Conservation (phyloP, 2,113 vertebrate genomes). For the Gambusia affinis region DNA sequence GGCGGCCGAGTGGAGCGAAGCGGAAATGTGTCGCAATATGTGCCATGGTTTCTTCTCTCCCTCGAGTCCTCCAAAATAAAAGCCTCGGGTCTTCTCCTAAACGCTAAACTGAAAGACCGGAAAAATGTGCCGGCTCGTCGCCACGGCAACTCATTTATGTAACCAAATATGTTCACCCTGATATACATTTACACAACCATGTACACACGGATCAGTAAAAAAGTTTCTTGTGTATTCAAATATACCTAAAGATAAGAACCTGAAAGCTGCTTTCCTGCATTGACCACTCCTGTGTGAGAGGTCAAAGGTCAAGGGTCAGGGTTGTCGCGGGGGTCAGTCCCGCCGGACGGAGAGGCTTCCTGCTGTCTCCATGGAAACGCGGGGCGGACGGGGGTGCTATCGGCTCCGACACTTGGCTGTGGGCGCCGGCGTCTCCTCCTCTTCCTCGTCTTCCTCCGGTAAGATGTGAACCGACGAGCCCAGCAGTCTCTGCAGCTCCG, state of each 20-base stretch:
- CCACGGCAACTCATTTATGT: slow-evolving; percentile 71
- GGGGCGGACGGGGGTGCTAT: slow-evolving; percentile 63
- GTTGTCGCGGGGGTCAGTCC: slow-evolving; percentile 51
- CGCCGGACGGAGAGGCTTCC: slow-evolving; percentile 66
- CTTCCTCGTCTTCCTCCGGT: slow-evolving; percentile 68
- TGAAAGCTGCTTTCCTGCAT: slow-evolving; percentile 73
- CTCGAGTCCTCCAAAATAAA: slow-evolving; percentile 75
- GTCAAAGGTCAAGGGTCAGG: slow-evolving; percentile 65
- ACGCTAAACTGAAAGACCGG: slow-evolving; percentile 51
- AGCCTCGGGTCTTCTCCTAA: slow-evolving; percentile 72
- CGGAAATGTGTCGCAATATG: no score
- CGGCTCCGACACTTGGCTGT: slow-evolving; percentile 61
- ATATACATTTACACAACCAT: slow-evolving; percentile 80
- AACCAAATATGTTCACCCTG: slow-evolving; percentile 79
- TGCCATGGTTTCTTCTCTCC: no score
- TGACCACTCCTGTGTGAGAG: slow-evolving; percentile 60
- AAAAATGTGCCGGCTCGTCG: slow-evolving; percentile 58
- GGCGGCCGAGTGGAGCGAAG: no score
- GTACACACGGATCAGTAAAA: slow-evolving; percentile 70
- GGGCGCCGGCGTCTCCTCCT: slow-evolving; percentile 34
- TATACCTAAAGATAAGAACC: slow-evolving; percentile 77
- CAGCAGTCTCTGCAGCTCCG: slow-evolving; percentile 91
- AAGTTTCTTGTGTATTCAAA: slow-evolving; percentile 74
- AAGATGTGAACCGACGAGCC: slow-evolving; percentile 86
- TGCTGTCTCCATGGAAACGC: slow-evolving; percentile 44